These are phyloP conservation scores for Phainopepla nitens DNA, from an alignment of 2,113 vertebrate genomes.

Conservation along the genomic window DNA sequence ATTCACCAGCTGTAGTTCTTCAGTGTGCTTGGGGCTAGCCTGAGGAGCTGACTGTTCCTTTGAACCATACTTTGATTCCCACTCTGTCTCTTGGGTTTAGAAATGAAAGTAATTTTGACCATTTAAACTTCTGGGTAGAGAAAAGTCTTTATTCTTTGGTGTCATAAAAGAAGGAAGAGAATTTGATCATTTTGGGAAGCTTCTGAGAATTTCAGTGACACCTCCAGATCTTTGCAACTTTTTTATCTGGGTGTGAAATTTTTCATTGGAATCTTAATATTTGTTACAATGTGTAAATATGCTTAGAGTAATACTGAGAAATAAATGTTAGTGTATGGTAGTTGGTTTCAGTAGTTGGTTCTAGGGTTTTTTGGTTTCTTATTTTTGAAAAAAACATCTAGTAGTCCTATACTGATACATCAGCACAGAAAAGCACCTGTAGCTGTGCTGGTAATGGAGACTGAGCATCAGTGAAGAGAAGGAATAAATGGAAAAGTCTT, in stretches of 20 bases:
- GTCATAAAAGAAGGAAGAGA: background rate
- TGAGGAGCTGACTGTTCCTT: constrained; percentile 23
- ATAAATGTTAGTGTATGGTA: background rate
- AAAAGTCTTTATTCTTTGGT: background rate
- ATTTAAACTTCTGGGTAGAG: background rate
- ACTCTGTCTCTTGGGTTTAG: background rate
- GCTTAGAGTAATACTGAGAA: background rate
- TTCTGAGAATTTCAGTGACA: background rate
- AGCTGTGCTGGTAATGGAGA: background rate
- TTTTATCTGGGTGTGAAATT: background rate
- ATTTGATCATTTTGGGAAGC: background rate
- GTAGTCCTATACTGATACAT: background rate
- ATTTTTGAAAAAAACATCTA: background rate
- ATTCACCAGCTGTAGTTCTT: background rate
- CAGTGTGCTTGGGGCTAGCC: constrained; percentile 38
- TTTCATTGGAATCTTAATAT: background rate
- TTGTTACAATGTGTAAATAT: background rate
- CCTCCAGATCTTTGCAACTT: background rate
- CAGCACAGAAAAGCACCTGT: background rate
- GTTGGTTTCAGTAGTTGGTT: background rate
- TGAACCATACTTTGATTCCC: constrained; percentile 53
- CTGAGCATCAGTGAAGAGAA: background rate
- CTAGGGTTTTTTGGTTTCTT: background rate
- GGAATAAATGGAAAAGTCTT: background rate
- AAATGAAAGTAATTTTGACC: constrained; percentile 28